Conservation (phyloP, 53 echinoderm and acorn worm species). For the Henricia sp. region DNA sequence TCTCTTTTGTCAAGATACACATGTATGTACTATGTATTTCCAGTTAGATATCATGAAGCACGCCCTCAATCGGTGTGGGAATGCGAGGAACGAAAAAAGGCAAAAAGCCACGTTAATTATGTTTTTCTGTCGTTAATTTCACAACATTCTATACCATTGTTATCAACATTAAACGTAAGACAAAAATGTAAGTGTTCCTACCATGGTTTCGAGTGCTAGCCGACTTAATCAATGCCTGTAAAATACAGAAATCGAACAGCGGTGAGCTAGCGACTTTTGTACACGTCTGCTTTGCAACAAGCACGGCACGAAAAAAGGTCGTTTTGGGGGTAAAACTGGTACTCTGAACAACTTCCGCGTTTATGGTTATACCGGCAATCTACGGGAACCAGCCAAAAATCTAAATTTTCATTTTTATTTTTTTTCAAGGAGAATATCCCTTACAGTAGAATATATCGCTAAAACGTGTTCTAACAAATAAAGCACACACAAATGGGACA, state of each 20-base stretch:
- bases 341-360: background rate
- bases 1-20: too few relatives aligned
- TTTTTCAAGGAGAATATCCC: too few relatives aligned
- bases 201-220: constrained; percentile 91
- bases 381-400: background rate
- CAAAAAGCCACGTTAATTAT: too few relatives aligned
- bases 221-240: constrained; percentile 96
- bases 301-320: constrained; percentile 16
- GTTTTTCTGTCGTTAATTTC: too few relatives aligned
- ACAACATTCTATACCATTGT: too few relatives aligned
- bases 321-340: constrained; percentile 2
- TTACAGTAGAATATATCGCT: too few relatives aligned
- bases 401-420: background rate
- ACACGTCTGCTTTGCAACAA: background rate
- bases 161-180: background rate
- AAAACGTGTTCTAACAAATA: too few relatives aligned
- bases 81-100: too few relatives aligned
- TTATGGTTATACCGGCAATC: background rate
- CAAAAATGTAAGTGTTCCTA: constrained; percentile 19
- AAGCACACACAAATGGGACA: too few relatives aligned
- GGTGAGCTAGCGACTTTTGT: constrained; percentile 86
- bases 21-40: background rate
- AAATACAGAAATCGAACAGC: constrained; percentile 94
- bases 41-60: background rate
- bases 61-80: constrained; percentile 2